These are phyloP conservation scores for Axinella damicornis DNA, from an alignment of 37 sponge, comb jelly and placozoan species.

Conservation along the genomic window DNA sequence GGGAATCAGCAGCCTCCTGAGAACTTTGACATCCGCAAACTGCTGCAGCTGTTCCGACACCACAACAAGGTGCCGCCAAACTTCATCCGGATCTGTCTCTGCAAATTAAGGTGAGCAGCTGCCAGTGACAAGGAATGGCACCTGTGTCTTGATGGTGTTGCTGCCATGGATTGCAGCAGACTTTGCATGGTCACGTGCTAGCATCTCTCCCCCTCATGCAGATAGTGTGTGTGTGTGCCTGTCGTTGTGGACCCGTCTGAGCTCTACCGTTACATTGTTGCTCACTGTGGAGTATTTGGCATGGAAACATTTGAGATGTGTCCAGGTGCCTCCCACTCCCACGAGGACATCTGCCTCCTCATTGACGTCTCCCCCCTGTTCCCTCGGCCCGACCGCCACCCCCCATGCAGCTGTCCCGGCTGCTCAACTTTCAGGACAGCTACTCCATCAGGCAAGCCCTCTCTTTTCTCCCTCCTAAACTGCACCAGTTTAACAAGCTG, in stretches of 20 bases:
- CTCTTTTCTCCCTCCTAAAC: no score
- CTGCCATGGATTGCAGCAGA: no score
- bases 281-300: constrained; percentile 54
- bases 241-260: constrained; percentile 1
- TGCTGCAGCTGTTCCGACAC: constrained; percentile 42
- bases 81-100: constrained; percentile 60
- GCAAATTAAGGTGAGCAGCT: constrained; percentile 61
- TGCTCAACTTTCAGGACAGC: constrained; percentile 28
- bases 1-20: constrained; percentile 14
- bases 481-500: no score
- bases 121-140: background rate
- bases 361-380: constrained; percentile 37
- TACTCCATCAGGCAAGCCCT: constrained; percentile 26
- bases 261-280: constrained; percentile 69
- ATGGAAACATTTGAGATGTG: constrained; percentile 46
- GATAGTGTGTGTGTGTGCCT: constrained; percentile 1
- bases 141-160: no score
- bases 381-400: constrained; percentile 40
- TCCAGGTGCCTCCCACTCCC: background rate
- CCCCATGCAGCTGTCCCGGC: constrained; percentile 33
- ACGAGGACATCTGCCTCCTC: constrained; percentile 32
- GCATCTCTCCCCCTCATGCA: background rate
- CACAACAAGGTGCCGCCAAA: constrained; percentile 37
- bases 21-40: constrained; percentile 18
- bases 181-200: no score